Evolutionary conservation across 1,140 invertebrate species (phyloP), one percentile per base, ranked within the genome.

Genomic region (Hyposmocoma kahamanoa): DNA sequence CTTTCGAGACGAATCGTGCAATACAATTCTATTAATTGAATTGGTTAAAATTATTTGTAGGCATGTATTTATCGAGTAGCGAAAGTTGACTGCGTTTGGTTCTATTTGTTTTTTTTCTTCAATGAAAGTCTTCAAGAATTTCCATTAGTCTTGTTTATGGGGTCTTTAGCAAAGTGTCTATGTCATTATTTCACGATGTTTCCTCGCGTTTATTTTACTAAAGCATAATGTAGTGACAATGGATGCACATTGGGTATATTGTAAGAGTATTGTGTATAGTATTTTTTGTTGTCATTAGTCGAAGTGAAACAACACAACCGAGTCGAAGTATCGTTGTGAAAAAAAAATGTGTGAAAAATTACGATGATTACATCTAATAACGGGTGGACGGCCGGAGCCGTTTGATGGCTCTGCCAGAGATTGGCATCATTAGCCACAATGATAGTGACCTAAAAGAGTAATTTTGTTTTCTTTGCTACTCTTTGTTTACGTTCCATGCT

Each of bases 271-370:
- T 41, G 15, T 20, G 38, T 41, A 6, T 56, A 56, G 50, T 52
- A 68, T 78, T 84, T 84, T 84, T 84, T 81, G 77, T 79, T 73
- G 61, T 80, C 77, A 84, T 84, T 80, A 84, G 72, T 66, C 62
- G 78, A 82, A 70, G 69, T 79, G 67, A 73, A 78, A 73, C 73
- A 79, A 80, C 73, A 69, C 67, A 72, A 66, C 69, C 62, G 63
- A 65, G 59, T 50, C 56, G 53, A 62, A 62, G 67, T 70, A 70
- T 62, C 66, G 70, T 68, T 66, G 59, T 68, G 60, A 80, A 82
- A 82, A 81, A 73, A 81, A 79, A 80, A 79, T 84, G 80, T 82
- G 80, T 82, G 76, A 84, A 84, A 84, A 84, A 82, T 82, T 82
- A 80, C 76, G 70, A 79, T 80, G 80, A 82, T 84, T 82, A 80